phyloP scores from a whole-genome alignment of 2,113 vertebrate genomes.

The Percina caprodes region DNA sequence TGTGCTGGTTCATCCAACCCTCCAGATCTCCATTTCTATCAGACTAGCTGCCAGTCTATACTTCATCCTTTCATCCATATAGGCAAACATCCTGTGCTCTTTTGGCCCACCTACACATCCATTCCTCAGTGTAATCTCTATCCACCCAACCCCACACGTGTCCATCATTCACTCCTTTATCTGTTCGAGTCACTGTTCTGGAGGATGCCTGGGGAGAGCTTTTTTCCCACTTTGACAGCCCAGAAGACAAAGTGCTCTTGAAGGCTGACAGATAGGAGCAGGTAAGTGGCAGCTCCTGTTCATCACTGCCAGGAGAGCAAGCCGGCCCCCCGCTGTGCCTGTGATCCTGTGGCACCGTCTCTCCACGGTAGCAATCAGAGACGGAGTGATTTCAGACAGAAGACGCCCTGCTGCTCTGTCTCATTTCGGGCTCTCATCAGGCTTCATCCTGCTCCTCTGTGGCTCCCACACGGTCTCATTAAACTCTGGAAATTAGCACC shows the following conservation, averaged over 20 bases:
- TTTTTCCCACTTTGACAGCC: constrained; percentile 35
- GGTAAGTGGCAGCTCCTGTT: constrained; percentile 58
- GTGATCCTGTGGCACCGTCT: constrained; percentile 40
- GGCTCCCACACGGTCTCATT: constrained; percentile 9
- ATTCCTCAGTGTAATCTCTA: constrained; percentile 33
- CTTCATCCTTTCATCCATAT: constrained; percentile 11
- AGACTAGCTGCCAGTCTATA: not conserved
- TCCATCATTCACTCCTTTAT: constrained; percentile 53
- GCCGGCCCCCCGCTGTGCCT: constrained; percentile 34
- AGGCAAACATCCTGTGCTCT: constrained; percentile 9
- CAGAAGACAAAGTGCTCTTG: constrained; percentile 56
- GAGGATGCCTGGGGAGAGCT: constrained; percentile 11
- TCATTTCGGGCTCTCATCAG: constrained; percentile 18
- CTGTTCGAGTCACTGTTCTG: constrained; percentile 9
- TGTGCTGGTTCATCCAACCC: not conserved
- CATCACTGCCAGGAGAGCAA: constrained; percentile 39
- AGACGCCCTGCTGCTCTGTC: constrained; percentile 20
- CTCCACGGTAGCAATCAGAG: constrained; percentile 47
- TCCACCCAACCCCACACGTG: constrained; percentile 14
- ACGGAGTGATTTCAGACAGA: constrained; percentile 33
- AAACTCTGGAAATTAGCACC: constrained; percentile 37
- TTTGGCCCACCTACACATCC: constrained; percentile 2
- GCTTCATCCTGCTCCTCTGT: not conserved
- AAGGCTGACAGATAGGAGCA: constrained; percentile 54
- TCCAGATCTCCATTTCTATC: not conserved